These are phyloP conservation scores for Craterocephalus amniculus DNA, from an alignment of 2,797 vertebrate species.

Conservation along the genomic window DNA sequence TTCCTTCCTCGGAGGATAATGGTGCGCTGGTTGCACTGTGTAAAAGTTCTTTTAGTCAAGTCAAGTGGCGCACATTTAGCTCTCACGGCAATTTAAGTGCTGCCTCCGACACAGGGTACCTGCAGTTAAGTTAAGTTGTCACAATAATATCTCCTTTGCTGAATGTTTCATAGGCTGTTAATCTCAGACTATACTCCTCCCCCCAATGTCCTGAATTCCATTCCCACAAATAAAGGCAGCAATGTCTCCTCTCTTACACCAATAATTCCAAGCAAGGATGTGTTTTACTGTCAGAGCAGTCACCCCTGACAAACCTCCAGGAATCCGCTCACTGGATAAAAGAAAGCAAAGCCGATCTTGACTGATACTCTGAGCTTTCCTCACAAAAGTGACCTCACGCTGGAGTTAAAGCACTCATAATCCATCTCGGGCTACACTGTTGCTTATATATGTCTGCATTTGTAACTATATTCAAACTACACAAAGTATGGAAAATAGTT, in stretches of 20 bases:
- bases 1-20: conserved; percentile 12
- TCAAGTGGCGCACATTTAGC: conserved; percentile 7
- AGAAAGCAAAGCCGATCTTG: conserved; percentile 23
- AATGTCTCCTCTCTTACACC: conserved; percentile 13
- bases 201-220: conserved; percentile 28
- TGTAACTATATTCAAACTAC: conserved; percentile 14
- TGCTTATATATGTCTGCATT: conserved; percentile 11
- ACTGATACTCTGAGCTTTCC: conserved; percentile 15
- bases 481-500: conserved; percentile 9
- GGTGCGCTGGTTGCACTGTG: neutral
- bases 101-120: conserved; percentile 10
- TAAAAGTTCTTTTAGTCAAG: neutral
- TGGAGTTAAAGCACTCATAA: conserved; percentile 30
- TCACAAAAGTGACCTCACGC: conserved; percentile 26
- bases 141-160: conserved; percentile 6
- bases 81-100: neutral
- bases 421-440: conserved; percentile 12
- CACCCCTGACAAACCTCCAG: conserved; percentile 18
- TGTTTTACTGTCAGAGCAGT: conserved; percentile 16
- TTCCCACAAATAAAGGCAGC: conserved; percentile 33
- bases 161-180: conserved; percentile 5
- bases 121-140: neutral
- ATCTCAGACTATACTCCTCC: conserved; percentile 34
- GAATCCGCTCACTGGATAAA: conserved; percentile 27
- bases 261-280: conserved; percentile 27